Base-by-base conservation (phyloP, 2,888 invertebrate species). In the Aphidoletes aphidimyza region DNA sequence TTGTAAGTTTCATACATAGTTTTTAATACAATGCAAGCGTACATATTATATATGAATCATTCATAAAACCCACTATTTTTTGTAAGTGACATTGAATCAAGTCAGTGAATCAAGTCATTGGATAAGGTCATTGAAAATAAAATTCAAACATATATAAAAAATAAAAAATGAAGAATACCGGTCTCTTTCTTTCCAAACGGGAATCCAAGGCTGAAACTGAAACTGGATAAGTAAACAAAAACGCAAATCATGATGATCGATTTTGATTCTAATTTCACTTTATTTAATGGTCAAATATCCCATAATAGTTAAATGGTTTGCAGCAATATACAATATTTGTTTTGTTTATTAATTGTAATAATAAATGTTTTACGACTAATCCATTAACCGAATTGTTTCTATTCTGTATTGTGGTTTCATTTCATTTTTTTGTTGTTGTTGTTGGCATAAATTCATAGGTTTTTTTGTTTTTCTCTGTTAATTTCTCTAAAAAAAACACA, bases 321-420 rank as follows among this genome's bases (percentile, higher is more conserved):
- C 22, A 22, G 69, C 30, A 69, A 69, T 69, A 69, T 69, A 69
- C 69, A 69, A 69, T 69, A 69, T 69, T 30, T n/a, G n/a, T n/a
- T n/a, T n/a, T n/a, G n/a, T n/a, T 69, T 30, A 26, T 30, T 69
- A 69, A 17, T 17, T 22, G 9, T 54, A 22, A 22, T 54, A 54
- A 54, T 54, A 54, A 54, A 22, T 11, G 9, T 47, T 47, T 8
- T 22, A 34, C 26, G 69, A 30, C 34, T 69, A 30, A n/a, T 69
- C 34, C 30, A 30, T 69, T 69, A 30, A 69, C 69, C 69, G 69
- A 69, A 69, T 47, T 17, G 11, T 47, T 47, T 47, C n/a, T n/a
- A n/a, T n/a, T n/a, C n/a, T n/a, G n/a, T n/a, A n/a, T n/a, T n/a
- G n/a, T n/a, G n/a, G n/a, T n/a, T n/a, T n/a, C n/a, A n/a, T n/a